Evolutionary conservation across 2,888 invertebrate genomes (phyloP).

Genomic region (Mythimna vitellina): DNA sequence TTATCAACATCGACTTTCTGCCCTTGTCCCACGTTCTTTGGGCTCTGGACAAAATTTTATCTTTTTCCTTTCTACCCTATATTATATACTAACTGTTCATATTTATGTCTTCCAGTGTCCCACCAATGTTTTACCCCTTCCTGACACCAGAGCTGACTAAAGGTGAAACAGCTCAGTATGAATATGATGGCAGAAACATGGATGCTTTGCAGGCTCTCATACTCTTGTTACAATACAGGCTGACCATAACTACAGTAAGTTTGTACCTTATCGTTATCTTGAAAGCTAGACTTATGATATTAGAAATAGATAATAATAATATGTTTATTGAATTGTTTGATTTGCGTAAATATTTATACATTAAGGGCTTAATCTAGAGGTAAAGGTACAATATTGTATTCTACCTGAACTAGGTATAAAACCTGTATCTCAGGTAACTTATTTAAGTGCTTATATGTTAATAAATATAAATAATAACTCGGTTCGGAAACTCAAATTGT

Average conservation of each 20-base stretch:
- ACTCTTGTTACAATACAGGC: constrained; percentile 92
- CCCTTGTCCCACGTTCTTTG: not conserved
- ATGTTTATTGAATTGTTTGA: too few species aligned
- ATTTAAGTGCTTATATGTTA: too few species aligned
- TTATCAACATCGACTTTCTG: not conserved
- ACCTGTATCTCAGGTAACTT: too few species aligned
- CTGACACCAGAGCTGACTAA: constrained; percentile 91
- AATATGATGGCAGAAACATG: constrained; percentile 94
- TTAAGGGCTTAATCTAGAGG: too few species aligned
- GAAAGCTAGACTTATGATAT: not conserved
- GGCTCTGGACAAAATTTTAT: not conserved
- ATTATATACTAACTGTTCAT: constrained; percentile 7
- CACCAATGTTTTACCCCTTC: constrained; percentile 93
- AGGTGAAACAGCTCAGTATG: constrained; percentile 85
- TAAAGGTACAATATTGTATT: too few species aligned
- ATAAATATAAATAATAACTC: too few species aligned
- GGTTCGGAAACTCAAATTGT: too few species aligned
- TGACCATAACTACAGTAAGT: constrained; percentile 90
- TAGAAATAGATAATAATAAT: constrained; percentile 6
- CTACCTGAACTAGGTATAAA: too few species aligned
- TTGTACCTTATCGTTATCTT: not conserved
- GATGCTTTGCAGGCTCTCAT: constrained; percentile 94
- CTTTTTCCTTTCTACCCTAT: not conserved
- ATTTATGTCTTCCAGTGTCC: constrained; percentile 90
- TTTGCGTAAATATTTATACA: too few species aligned